phyloP scores from a whole-genome alignment of 1,140 invertebrate species.

The Ips nitidus region DNA sequence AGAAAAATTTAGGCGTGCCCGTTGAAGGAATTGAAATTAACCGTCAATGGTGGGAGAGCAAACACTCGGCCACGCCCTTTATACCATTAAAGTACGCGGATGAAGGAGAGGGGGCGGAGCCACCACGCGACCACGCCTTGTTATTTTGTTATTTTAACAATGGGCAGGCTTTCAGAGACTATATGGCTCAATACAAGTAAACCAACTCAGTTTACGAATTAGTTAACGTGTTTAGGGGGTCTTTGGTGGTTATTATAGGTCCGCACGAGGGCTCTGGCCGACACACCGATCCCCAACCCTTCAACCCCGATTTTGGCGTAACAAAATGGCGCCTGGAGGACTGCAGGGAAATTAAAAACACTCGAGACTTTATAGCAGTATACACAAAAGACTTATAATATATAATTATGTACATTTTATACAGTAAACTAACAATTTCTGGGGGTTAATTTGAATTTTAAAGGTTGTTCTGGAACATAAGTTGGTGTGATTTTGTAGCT shows the following conservation, averaged over 20 bases:
- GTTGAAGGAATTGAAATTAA: constrained; percentile 62
- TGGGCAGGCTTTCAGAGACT: constrained; percentile 63
- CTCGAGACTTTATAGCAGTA: constrained; percentile 57
- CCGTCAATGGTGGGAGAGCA: constrained; percentile 62
- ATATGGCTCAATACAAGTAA: constrained; percentile 59
- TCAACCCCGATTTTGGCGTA: constrained; percentile 55
- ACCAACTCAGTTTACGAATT: background rate
- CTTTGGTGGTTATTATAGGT: constrained; percentile 68
- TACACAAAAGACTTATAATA: constrained; percentile 47
- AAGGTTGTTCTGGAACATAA: constrained; percentile 68
- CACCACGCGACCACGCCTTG: constrained; percentile 54
- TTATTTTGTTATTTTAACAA: constrained; percentile 80
- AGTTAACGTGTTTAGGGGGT: constrained; percentile 50
- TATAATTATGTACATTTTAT: background rate
- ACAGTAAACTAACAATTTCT: constrained; percentile 27
- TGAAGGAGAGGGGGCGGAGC: constrained; percentile 40
- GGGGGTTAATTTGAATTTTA: constrained; percentile 61
- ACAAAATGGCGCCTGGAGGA: constrained; percentile 47
- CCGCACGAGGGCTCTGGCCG: constrained; percentile 62
- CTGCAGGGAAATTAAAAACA: constrained; percentile 51
- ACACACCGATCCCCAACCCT: constrained; percentile 68
- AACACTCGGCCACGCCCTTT: constrained; percentile 59
- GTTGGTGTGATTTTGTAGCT: constrained; percentile 71
- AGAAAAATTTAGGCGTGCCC: constrained; percentile 48
- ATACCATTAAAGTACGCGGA: constrained; percentile 54